Conservation (phyloP, 30 jellyfish, hydroid and myxozoan species). For the Hydractinia symbiolongicarpus region DNA sequence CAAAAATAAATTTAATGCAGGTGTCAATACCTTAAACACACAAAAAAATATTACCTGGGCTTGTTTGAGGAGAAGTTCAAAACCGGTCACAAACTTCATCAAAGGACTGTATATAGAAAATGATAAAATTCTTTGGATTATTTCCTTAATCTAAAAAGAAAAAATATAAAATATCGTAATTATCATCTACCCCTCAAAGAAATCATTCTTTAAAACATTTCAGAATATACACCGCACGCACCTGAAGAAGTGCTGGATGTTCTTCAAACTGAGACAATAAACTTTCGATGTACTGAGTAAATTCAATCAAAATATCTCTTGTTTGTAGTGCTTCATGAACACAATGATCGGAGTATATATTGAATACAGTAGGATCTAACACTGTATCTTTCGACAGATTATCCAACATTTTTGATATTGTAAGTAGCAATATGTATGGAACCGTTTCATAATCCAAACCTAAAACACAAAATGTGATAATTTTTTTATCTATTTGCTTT, state of each 20-base stretch:
- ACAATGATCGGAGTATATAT: constrained; percentile 57
- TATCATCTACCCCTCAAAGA: background rate
- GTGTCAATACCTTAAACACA: background rate
- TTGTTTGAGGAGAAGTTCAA: constrained; percentile 77
- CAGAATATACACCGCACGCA: background rate
- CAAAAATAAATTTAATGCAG: too few species aligned
- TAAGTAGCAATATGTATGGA: background rate
- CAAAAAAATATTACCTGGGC: constrained; percentile 53
- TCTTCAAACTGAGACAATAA: constrained; percentile 54
- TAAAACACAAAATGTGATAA: background rate
- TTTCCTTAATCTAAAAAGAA: constrained; percentile 46
- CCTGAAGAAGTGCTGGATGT: constrained; percentile 91
- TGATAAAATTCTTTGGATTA: constrained; percentile 55
- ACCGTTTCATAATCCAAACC: constrained; percentile 6
- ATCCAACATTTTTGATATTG: background rate
- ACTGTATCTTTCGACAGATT: background rate
- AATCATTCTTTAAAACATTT: background rate
- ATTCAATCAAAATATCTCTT: constrained; percentile 39
- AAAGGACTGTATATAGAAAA: constrained; percentile 69
- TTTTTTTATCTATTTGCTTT: too few species aligned
- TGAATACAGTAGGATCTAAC: constrained; percentile 23
- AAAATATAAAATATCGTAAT: background rate
- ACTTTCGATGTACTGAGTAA: constrained; percentile 32
- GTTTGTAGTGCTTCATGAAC: constrained; percentile 48
- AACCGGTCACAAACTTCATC: constrained; percentile 89